Evolutionary conservation across 2,113 vertebrate genomes (phyloP).

Genomic region (Sialia sialis): DNA sequence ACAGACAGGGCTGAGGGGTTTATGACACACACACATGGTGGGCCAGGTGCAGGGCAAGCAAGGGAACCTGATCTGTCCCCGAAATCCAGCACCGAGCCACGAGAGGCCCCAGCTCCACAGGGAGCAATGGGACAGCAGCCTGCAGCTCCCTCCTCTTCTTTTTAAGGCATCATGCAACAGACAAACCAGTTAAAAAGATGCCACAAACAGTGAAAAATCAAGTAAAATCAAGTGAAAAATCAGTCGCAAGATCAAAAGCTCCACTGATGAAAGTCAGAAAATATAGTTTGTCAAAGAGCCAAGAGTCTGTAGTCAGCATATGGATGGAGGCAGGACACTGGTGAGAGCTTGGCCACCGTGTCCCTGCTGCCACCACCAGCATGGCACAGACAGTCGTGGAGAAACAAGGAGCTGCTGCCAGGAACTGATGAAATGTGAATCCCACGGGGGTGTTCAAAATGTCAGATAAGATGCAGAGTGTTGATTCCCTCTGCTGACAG

Average conservation of each 20-base stretch:
- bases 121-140: not conserved
- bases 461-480: not conserved
- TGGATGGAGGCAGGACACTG: not conserved
- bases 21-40: not conserved
- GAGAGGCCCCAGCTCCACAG: not conserved
- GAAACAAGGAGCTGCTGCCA: not conserved
- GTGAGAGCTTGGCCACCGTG: accelerated
- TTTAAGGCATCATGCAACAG: not conserved
- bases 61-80: accelerated
- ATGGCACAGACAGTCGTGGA: not conserved
- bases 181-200: not conserved
- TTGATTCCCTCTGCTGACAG: not conserved
- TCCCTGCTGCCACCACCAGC: not conserved
- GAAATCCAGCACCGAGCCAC: not conserved
- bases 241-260: not conserved
- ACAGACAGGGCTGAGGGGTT: not conserved
- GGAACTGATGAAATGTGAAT: not conserved
- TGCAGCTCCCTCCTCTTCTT: not conserved
- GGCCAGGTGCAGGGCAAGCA: not conserved
- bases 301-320: not conserved
- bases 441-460: not conserved
- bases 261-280: not conserved
- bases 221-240: too few relatives aligned
- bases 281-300: not conserved
- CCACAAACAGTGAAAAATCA: not conserved